Evolutionary conservation across 2,888 invertebrate species (phyloP).

Genomic region (Miltochrista miniata): DNA sequence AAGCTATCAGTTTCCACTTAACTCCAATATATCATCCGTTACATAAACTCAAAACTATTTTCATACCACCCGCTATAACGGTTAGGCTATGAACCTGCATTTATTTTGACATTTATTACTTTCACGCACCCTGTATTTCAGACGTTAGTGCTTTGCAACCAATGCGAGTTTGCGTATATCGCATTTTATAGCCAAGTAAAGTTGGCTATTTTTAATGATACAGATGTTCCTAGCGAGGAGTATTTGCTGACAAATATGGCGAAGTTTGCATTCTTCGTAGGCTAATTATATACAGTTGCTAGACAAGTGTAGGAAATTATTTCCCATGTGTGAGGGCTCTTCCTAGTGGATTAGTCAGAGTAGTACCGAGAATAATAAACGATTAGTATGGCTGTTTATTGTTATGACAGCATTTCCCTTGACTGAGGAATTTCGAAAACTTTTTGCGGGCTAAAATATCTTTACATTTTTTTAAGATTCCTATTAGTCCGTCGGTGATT

Average conservation of each 20-base stretch:
- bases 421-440: too few relatives aligned
- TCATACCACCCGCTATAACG: slow-evolving; percentile 17
- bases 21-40: slow-evolving; percentile 13
- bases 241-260: slow-evolving; percentile 19
- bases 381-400: background rate
- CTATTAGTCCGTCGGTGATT: too few relatives aligned
- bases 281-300: slow-evolving; percentile 1
- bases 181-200: slow-evolving; percentile 56
- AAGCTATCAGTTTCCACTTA: slow-evolving; percentile 12
- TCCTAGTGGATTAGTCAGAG: background rate
- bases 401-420: too few relatives aligned
- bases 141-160: slow-evolving; percentile 53
- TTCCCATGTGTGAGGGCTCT: background rate
- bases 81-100: slow-evolving; percentile 16
- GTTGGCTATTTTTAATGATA: slow-evolving; percentile 58
- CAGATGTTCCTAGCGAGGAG: slow-evolving; percentile 51
- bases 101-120: slow-evolving; percentile 42
- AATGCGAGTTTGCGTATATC: slow-evolving; percentile 44
- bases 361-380: background rate
- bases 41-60: slow-evolving; percentile 24
- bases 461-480: too few relatives aligned
- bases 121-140: slow-evolving; percentile 64
- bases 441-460: too few relatives aligned
- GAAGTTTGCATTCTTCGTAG: slow-evolving; percentile 7
- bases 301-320: background rate